Conservation (phyloP, 2,888 invertebrate species). For the Nephrotoma guestfalica region DNA sequence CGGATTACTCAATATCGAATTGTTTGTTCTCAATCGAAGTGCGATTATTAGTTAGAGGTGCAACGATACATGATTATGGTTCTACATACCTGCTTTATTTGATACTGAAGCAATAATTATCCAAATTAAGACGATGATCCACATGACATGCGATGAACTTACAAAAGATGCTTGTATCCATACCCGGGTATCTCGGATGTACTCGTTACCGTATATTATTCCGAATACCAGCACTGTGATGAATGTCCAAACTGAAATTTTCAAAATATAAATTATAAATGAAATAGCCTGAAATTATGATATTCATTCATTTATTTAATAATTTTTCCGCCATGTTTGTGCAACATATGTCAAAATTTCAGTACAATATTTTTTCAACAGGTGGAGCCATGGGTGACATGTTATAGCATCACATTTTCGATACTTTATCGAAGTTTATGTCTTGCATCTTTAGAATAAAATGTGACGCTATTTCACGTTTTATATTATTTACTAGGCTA, state of each 20-base stretch:
- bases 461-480: too few relatives aligned
- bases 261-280: not conserved
- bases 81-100: slow-evolving; percentile 22
- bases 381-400: too few relatives aligned
- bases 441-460: too few relatives aligned
- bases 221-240: slow-evolving; percentile 15
- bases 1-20: not conserved
- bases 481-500: too few relatives aligned
- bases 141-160: slow-evolving; percentile 32
- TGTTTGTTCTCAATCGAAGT: not conserved
- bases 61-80: not conserved
- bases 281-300: not conserved
- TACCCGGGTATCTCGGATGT: slow-evolving; percentile 13
- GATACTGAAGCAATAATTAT: slow-evolving; percentile 27
- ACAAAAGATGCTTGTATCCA: slow-evolving; percentile 23
- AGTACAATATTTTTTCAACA: too few relatives aligned
- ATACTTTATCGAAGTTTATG: too few relatives aligned
- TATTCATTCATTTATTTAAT: too few relatives aligned
- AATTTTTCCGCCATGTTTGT: not conserved
- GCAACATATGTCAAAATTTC: too few relatives aligned
- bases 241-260: slow-evolving; percentile 20
- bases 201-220: slow-evolving; percentile 18
- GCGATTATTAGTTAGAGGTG: not conserved
- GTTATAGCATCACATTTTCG: too few relatives aligned
- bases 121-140: slow-evolving; percentile 34